These are phyloP conservation scores for Bettongia penicillata DNA, from an alignment of 2,113 vertebrate genomes.

Conservation along the genomic window DNA sequence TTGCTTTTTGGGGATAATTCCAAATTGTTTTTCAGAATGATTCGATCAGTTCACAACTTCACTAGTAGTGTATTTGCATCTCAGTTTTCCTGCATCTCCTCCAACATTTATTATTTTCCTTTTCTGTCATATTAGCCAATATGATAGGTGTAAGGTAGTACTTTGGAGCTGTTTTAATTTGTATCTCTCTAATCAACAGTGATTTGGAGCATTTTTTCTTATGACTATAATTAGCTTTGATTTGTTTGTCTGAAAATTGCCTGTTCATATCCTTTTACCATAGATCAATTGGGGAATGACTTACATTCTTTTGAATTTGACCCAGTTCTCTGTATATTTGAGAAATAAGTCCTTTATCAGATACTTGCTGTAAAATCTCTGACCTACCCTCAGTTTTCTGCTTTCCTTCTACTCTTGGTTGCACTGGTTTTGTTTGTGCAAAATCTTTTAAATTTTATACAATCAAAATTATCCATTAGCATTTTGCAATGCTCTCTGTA, in stretches of 20 bases:
- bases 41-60: too few species aligned
- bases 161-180: neutral
- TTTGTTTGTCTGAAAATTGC: neutral
- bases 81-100: neutral
- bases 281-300: neutral
- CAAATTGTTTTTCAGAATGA: too few species aligned
- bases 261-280: neutral
- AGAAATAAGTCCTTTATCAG: neutral
- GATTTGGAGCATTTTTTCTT: neutral
- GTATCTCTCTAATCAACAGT: neutral
- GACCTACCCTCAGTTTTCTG: neutral
- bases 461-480: neutral
- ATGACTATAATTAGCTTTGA: neutral
- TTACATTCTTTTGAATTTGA: neutral
- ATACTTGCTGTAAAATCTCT: neutral
- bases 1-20: too few species aligned
- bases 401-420: neutral
- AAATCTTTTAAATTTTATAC: neutral
- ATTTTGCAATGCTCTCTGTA: neutral
- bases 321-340: neutral
- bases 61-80: neutral
- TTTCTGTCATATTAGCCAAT: neutral
- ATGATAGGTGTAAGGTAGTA: neutral
- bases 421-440: neutral
- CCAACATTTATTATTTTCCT: neutral